Evolutionary conservation across 2,888 invertebrate genomes (phyloP), one percentile per base, ranked within the genome.

Genomic region (Brachylomia viminalis): DNA sequence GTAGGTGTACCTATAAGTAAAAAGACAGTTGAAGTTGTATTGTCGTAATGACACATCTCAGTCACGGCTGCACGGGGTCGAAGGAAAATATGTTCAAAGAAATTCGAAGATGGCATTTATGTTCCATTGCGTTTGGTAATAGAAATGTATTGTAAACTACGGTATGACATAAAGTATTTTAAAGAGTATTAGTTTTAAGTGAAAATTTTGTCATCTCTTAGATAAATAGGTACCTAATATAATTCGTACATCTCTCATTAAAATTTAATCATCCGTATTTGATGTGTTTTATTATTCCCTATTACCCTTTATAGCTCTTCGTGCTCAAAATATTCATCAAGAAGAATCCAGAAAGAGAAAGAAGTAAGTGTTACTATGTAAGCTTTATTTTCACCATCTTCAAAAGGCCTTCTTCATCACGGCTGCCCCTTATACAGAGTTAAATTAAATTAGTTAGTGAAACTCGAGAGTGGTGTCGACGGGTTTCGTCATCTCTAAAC

Each of bases 111-210:
- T 65, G 38, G 17, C 30, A 11, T 72, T 77, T 59, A 23, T 5
- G 66, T 56, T 66, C n/a, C 65, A 30, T 66, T 80, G 54, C 71
- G 64, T 74, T 59, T 69, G 54, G 69, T 23, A 42, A 66, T 52
- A 42, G 69, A 45, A 42, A 56, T 33, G 15, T 54, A 8, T 67
- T 33, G 56, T 4, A n/a, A 17, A 38, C 58, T 38, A 54, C 49
- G 52, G 17, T 1, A 23, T 7, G 4, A 11, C 13, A 56, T n/a
- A 17, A 54, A 27, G 45, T 13, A 59, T 58, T 56, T 11, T 23
- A 6, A 11, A 10, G 33, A 15, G 70, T 49, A 38, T 67, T 72
- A 72, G 73, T 80, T 65, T 69, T 76, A 58, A 59, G 17, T 69
- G 0, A 20, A 27, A 27, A 38, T 75, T 54, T 58, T 61, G 27